A percentile compares a stretch with the other conserved stretches of the same genome.
Evolutionary conservation across 1,140 invertebrate species (phyloP).

Genomic region (Camponotus pennsylvanicus): DNA sequence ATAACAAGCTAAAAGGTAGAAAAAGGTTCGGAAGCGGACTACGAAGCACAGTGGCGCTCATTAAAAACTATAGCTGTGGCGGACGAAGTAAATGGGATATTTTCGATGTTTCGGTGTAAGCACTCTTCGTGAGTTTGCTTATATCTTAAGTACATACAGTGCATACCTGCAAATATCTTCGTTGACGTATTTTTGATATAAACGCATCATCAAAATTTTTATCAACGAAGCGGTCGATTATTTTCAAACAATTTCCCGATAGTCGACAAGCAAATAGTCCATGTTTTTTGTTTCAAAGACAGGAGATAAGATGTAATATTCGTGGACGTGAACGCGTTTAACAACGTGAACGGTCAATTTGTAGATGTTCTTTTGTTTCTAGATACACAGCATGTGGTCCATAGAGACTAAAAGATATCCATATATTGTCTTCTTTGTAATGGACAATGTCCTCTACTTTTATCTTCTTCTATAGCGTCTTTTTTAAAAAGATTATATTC

Average conservation of each 20-base stretch:
- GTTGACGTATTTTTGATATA: background rate
- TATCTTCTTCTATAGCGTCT: background rate
- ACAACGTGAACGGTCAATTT: constrained; percentile 51
- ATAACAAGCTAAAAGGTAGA: constrained; percentile 64
- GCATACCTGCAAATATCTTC: background rate
- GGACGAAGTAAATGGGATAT: constrained; percentile 61
- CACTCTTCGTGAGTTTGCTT: constrained; percentile 8
- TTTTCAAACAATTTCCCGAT: constrained; percentile 25
- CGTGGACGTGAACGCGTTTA: constrained; percentile 19
- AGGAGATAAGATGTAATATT: constrained; percentile 28
- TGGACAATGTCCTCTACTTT: constrained; percentile 6
- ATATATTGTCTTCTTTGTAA: constrained; percentile 42
- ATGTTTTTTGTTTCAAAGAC: background rate
- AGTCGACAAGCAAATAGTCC: background rate
- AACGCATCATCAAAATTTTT: constrained; percentile 19
- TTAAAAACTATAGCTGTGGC: constrained; percentile 70
- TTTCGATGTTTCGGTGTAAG: constrained; percentile 30
- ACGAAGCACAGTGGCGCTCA: constrained; percentile 53
- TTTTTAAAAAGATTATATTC: constrained; percentile 34
- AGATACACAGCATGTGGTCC: constrained; percentile 25
- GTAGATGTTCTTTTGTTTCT: constrained; percentile 29
- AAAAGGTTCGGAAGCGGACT: constrained; percentile 30
- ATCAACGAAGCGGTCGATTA: constrained; percentile 1
- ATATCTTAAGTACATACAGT: background rate
- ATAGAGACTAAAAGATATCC: constrained; percentile 36